Conservation (phyloP, 2,888 invertebrate genomes). For the Ischnus inquisitorius region DNA sequence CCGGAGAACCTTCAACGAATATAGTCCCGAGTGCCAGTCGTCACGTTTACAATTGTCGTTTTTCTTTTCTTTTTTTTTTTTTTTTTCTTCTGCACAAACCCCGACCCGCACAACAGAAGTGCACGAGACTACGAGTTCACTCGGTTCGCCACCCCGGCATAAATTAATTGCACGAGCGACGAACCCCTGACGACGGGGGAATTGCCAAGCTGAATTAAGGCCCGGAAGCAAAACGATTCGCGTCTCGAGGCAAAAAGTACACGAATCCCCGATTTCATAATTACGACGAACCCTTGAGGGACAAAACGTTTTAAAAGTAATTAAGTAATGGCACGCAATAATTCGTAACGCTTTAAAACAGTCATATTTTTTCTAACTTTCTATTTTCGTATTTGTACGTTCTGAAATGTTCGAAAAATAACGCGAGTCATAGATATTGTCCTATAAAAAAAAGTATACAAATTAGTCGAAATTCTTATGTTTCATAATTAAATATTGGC, state of each 20-base stretch:
- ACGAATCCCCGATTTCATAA: background rate
- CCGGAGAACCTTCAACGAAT: slow-evolving; percentile 3
- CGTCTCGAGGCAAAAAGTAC: background rate
- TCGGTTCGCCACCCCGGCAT: slow-evolving; percentile 27
- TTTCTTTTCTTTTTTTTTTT: too few relatives aligned
- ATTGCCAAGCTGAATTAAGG: background rate
- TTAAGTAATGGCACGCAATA: background rate
- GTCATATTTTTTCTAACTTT: too few relatives aligned
- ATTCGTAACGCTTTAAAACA: too few relatives aligned
- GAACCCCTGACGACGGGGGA: slow-evolving; percentile 12
- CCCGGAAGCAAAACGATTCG: background rate
- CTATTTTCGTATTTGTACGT: too few relatives aligned
- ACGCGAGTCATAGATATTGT: too few relatives aligned
- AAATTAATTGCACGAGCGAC: slow-evolving; percentile 40
- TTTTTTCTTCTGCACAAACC: background rate
- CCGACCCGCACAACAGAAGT: slow-evolving; percentile 19
- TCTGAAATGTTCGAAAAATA: too few relatives aligned
- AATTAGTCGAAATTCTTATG: too few relatives aligned
- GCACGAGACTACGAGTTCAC: slow-evolving; percentile 17
- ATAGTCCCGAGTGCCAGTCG: background rate
- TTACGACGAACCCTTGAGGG: background rate
- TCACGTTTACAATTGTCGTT: slow-evolving; percentile 27
- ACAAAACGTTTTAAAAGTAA: background rate
- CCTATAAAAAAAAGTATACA: too few relatives aligned
- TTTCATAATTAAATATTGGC: too few relatives aligned